Base-by-base conservation (phyloP, 2,113 vertebrate genomes). In the Machaerirhynchus nigripectus region DNA sequence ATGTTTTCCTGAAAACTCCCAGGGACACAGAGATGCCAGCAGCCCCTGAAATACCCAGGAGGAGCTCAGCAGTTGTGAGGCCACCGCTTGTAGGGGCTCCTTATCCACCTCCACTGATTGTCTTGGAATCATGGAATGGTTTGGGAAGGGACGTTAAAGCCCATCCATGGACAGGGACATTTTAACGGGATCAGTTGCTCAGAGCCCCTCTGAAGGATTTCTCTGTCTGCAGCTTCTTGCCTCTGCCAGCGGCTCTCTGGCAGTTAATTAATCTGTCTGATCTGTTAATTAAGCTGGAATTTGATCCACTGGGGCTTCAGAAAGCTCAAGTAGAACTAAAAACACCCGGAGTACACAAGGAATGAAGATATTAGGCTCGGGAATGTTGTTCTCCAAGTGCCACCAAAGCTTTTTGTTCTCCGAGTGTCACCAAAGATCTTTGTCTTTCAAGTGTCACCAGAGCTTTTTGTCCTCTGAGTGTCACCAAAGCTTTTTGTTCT, bases 51-150 rank as follows among this genome's bases (percentile, higher is more conserved):
- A 49, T 37, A 5, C 15, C 33, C 37, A 13, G 4, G 28, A n/a
- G 33, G 28, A 24, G 37, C 71, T 46, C 80, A 16, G 63, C 50
- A 33, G 4, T 15, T 2, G 3, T 18, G 40, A 40, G 46, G 19
- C 30, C 53, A 20, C 10, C 53, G 1, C 22, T 30, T 69, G 15
- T 3, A 4, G 53, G 37, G 19, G 7, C 28, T 61, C 53, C 37
- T 61, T n/a, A n/a, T 28, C 60, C 79, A 4, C 27, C 56, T 63
- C 17, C 1, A 0, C 7, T 20, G 65, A 5, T 30, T 2, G 3
- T 21, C 53, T 12, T 35, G n/a, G 74, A 40, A 27, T 19, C 27
- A 2, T 20, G 46, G 65, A 52, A 52, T 47, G 0, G 2, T 21
- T 82, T 21, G 49, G 49, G 71, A 76, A 37, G 23, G 47, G 47